Percentiles rank a stretch among this genome's conserved stretches.
These are phyloP conservation scores for Romanomermis culicivorax DNA, from an alignment of 2,888 invertebrate species.

Conservation along the genomic window DNA sequence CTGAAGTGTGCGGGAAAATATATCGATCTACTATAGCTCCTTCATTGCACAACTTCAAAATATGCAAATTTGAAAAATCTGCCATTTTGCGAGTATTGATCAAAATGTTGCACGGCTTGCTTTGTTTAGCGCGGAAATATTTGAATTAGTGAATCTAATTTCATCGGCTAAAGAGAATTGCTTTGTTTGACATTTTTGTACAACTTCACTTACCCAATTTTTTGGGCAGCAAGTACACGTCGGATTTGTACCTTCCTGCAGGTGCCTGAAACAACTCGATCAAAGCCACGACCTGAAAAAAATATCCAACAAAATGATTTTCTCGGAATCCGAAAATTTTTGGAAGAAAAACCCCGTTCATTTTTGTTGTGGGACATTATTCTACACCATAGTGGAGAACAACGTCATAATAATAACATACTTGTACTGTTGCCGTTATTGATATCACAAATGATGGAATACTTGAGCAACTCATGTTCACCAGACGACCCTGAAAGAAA, in stretches of 20 bases:
- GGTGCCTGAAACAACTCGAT: constrained; percentile 94
- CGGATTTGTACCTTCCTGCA: constrained; percentile 74
- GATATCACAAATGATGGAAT: constrained; percentile 93
- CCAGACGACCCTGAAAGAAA: constrained; percentile 51
- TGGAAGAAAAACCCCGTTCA: neutral
- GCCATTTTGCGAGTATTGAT: neutral
- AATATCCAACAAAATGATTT: constrained; percentile 5
- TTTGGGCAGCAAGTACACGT: constrained; percentile 88
- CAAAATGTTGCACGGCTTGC: neutral
- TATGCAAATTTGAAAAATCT: neutral
- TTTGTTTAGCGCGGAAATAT: no score
- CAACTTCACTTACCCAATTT: constrained; percentile 55
- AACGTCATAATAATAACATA: constrained; percentile 19
- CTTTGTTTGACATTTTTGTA: neutral
- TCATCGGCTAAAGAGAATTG: neutral
- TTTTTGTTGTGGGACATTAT: neutral
- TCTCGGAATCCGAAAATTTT: no score
- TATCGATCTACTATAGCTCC: neutral
- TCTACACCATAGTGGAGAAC: no score
- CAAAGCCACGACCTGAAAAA: constrained; percentile 54
- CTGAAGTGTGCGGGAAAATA: neutral
- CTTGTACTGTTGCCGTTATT: constrained; percentile 84
- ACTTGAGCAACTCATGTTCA: constrained; percentile 82
- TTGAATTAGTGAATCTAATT: neutral
- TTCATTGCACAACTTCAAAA: neutral